Evolutionary conservation across 1,140 invertebrate genomes (phyloP).

Genomic region (Drosophila neocordata): DNA sequence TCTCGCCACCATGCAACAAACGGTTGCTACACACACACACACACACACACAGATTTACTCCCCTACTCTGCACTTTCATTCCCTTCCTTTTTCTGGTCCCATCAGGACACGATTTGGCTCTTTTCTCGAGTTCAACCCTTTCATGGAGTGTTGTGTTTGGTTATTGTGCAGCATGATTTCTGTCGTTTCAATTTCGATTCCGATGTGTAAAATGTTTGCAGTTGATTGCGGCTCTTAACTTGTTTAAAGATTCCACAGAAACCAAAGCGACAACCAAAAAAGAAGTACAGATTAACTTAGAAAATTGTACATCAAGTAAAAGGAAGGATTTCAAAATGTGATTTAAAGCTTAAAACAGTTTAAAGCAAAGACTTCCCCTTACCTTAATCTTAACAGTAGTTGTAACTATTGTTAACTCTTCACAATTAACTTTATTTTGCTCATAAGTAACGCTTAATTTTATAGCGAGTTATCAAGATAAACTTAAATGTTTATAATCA

Average conservation of each 20-base stretch:
- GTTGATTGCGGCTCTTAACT: conserved; percentile 74
- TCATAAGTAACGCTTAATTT: too few species aligned
- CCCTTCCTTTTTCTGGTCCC: conserved; percentile 1
- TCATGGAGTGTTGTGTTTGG: conserved; percentile 28
- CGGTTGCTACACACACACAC: conserved; percentile 13
- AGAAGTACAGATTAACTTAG: background rate
- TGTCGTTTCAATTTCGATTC: conserved; percentile 50
- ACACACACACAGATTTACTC: background rate
- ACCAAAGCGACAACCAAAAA: conserved; percentile 19
- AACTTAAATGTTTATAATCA: too few species aligned
- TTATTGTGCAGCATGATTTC: conserved; percentile 37
- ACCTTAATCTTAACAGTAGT: too few species aligned
- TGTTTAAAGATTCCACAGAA: conserved; percentile 58
- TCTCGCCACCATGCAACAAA: conserved; percentile 69
- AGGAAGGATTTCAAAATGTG: background rate
- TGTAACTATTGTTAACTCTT: too few species aligned
- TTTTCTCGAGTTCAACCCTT: conserved; percentile 48
- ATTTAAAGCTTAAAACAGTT: background rate
- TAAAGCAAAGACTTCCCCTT: too few species aligned
- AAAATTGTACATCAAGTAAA: background rate
- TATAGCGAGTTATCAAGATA: too few species aligned
- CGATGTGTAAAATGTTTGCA: conserved; percentile 64
- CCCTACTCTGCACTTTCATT: background rate
- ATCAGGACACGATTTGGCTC: background rate
- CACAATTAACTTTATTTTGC: too few species aligned